A percentile compares a stretch with the other conserved stretches of the same genome.
phyloP scores from a whole-genome alignment of 2,113 vertebrate genomes.

The Talpa occidentalis region DNA sequence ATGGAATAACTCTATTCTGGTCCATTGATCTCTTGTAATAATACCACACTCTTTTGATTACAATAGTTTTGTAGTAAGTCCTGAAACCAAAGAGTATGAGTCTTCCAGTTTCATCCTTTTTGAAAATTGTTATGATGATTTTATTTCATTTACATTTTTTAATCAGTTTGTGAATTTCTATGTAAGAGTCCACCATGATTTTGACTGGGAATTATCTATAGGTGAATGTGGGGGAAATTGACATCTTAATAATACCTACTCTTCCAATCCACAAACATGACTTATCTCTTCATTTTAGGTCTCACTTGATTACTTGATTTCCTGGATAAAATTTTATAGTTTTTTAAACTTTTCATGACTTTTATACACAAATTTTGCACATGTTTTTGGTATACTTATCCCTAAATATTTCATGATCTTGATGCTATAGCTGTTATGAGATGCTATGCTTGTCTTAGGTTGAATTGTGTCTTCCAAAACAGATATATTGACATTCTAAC shows the following conservation, averaged over 20 bases:
- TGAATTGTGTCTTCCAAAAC: neutral
- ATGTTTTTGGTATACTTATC: neutral
- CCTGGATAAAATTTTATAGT: neutral
- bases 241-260: neutral
- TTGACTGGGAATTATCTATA: neutral
- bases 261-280: neutral
- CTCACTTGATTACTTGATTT: neutral
- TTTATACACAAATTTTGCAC: neutral
- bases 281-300: neutral
- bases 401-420: neutral
- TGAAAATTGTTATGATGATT: neutral
- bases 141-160: neutral
- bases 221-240: neutral
- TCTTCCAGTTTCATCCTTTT: neutral
- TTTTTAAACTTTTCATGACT: neutral
- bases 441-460: neutral
- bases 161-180: neutral
- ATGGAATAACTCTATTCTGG: neutral
- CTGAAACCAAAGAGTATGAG: neutral
- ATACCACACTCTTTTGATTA: neutral
- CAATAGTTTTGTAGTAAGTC: neutral
- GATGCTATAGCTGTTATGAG: neutral
- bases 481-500: neutral
- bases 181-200: neutral
- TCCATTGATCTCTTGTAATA: neutral